These are phyloP conservation scores for Dinoponera quadriceps DNA, from an alignment of 1,140 invertebrate species.

Conservation along the genomic window DNA sequence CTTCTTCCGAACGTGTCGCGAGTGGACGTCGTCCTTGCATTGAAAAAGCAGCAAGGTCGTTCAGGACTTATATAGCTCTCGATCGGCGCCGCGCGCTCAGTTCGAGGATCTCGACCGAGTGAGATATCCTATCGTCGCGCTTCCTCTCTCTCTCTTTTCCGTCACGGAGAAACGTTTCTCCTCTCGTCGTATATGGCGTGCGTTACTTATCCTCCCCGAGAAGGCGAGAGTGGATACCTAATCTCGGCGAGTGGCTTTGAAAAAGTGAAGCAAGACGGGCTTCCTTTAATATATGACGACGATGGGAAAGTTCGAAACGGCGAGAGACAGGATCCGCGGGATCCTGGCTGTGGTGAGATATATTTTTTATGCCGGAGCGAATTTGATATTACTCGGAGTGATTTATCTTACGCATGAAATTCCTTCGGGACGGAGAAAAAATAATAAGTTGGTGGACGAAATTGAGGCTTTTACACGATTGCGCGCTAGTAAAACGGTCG, in stretches of 20 bases:
- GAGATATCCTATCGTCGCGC: conserved; percentile 61
- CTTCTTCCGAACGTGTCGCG: not conserved
- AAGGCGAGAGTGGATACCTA: conserved; percentile 40
- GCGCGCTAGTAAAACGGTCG: too few species aligned
- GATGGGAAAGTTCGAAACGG: conserved; percentile 5
- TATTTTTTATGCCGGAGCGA: conserved; percentile 6
- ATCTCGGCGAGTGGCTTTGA: conserved; percentile 36
- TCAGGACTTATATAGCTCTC: conserved; percentile 75
- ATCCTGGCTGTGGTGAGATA: not conserved
- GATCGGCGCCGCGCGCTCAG: conserved; percentile 29
- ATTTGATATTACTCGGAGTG: not conserved
- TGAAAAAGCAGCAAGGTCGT: conserved; percentile 81
- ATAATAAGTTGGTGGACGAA: not conserved
- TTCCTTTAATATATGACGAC: conserved; percentile 15
- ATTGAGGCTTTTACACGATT: too few species aligned
- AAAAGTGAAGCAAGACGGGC: conserved; percentile 22
- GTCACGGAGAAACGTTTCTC: conserved; percentile 38
- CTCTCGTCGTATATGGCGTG: conserved; percentile 26
- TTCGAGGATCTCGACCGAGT: conserved; percentile 65
- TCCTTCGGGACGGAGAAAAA: not conserved
- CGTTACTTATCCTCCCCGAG: conserved; percentile 62
- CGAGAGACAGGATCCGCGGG: not conserved
- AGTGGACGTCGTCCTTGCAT: conserved; percentile 78
- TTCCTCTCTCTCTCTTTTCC: conserved; percentile 3
- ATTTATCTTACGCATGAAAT: not conserved